Conservation (phyloP, 1,140 invertebrate species). For the Mercenaria mercenaria region DNA sequence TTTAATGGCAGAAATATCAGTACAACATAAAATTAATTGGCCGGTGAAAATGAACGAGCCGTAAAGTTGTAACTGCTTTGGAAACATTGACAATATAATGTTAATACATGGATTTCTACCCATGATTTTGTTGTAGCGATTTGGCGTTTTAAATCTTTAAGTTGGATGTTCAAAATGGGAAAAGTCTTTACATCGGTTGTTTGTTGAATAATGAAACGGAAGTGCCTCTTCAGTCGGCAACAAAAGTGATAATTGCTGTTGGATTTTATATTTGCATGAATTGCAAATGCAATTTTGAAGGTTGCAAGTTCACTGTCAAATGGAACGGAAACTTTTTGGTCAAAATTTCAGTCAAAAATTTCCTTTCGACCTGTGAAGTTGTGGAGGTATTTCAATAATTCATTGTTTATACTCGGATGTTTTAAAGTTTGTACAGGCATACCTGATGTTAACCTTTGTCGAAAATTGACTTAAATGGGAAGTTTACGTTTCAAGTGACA, state of each 20-base stretch:
- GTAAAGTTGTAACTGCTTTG: neutral
- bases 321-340: neutral
- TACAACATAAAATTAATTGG: neutral
- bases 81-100: neutral
- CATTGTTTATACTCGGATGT: neutral
- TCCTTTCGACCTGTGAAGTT: neutral
- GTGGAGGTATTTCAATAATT: neutral
- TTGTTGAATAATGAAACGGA: neutral
- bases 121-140: neutral
- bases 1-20: neutral
- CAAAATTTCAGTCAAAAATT: neutral
- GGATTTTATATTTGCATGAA: neutral
- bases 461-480: slow-evolving; percentile 43
- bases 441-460: neutral
- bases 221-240: neutral
- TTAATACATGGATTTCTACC: neutral
- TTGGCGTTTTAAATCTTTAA: neutral
- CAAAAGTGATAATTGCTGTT: neutral
- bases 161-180: neutral
- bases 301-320: neutral
- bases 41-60: neutral
- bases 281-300: neutral
- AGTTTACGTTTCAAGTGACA: slow-evolving; percentile 26
- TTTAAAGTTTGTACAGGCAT: neutral
- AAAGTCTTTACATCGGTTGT: neutral